phyloP scores from a whole-genome alignment of 1,140 invertebrate genomes.

The Dreissena polymorpha region DNA sequence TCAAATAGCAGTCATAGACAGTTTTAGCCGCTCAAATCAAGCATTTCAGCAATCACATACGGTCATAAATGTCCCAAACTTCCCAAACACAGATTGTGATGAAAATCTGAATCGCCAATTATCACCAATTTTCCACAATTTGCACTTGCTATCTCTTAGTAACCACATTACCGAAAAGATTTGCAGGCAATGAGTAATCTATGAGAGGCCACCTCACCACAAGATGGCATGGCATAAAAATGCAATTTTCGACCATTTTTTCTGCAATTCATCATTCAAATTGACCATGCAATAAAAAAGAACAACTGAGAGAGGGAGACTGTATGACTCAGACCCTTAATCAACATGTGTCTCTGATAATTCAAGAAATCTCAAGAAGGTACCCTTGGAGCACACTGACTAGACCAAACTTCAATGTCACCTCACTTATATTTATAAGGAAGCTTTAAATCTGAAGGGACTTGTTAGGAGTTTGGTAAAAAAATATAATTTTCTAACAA shows the following conservation, averaged over 20 bases:
- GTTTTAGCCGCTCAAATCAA: too few species aligned
- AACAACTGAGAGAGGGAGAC: not conserved
- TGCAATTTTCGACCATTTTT: constrained; percentile 41
- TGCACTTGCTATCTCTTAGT: constrained; percentile 13
- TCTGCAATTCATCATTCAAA: constrained; percentile 38
- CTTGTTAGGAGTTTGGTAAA: too few species aligned
- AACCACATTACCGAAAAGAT: constrained; percentile 14
- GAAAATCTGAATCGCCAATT: constrained; percentile 37
- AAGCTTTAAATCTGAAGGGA: too few species aligned
- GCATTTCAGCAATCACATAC: constrained; percentile 9
- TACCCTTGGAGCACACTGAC: too few species aligned
- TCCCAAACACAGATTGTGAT: too few species aligned
- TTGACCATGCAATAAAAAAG: constrained; percentile 47
- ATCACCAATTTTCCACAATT: constrained; percentile 27
- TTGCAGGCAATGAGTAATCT: constrained; percentile 42
- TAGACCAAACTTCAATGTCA: too few species aligned
- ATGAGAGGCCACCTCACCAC: not conserved
- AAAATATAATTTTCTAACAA: too few species aligned
- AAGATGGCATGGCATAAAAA: constrained; percentile 23
- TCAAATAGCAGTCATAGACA: too few species aligned
- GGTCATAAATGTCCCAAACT: not conserved
- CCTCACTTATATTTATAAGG: too few species aligned
- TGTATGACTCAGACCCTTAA: not conserved
- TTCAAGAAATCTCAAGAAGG: not conserved
- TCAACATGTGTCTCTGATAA: constrained; percentile 1